Evolutionary conservation across 2,797 vertebrate species (phyloP).

Genomic region (Melanotaenia pygmaea): DNA sequence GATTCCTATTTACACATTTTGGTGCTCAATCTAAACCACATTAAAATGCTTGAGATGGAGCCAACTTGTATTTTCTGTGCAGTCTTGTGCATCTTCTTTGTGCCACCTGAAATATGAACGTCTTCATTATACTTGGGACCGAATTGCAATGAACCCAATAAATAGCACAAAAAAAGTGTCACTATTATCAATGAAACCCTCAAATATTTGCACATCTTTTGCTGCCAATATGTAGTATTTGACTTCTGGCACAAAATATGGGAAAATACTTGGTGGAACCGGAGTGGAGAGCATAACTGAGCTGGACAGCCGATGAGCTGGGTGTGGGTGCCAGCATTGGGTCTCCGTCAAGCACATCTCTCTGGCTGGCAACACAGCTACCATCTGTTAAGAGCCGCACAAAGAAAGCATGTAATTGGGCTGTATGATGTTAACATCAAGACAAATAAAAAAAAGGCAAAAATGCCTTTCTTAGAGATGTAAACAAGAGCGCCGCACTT

Average conservation of each 20-base stretch:
- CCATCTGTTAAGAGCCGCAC: slow-evolving; percentile 64
- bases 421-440: slow-evolving; percentile 62
- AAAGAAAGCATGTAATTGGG: slow-evolving; percentile 65
- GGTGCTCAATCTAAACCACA: slow-evolving; percentile 51
- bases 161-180: background rate
- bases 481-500: slow-evolving; percentile 60
- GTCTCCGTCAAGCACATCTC: slow-evolving; percentile 58
- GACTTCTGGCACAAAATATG: slow-evolving; percentile 48
- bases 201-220: slow-evolving; percentile 24
- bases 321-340: slow-evolving; percentile 48
- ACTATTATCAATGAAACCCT: slow-evolving; percentile 3
- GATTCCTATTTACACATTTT: slow-evolving; percentile 72
- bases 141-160: slow-evolving; percentile 14
- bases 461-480: slow-evolving; percentile 55
- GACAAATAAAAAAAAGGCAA: slow-evolving; percentile 59
- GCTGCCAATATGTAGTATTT: slow-evolving; percentile 11
- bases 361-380: slow-evolving; percentile 49
- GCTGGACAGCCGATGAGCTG: slow-evolving; percentile 49
- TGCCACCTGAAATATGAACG: background rate
- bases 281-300: slow-evolving; percentile 47
- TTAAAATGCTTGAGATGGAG: slow-evolving; percentile 29
- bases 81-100: slow-evolving; percentile 30
- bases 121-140: background rate
- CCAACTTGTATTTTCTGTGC: slow-evolving; percentile 27
- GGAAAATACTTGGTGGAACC: slow-evolving; percentile 41